Evolutionary conservation across 2,888 invertebrate species (phyloP).

Genomic region (Ditula angustiorana): DNA sequence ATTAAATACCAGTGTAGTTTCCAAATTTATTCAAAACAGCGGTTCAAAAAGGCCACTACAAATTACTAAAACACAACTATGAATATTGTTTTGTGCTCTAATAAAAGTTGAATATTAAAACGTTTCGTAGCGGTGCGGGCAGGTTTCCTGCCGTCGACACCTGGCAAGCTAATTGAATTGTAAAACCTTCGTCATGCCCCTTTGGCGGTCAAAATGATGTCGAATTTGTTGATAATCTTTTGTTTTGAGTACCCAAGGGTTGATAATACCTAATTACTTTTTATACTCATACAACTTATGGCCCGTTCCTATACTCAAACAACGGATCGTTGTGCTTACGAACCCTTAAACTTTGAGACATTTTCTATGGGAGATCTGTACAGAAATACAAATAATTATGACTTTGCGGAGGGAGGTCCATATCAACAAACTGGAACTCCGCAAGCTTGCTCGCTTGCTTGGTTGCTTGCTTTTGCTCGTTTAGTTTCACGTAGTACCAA

Average conservation of each 20-base stretch:
- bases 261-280: not conserved
- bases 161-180: conserved; percentile 83
- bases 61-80: not conserved
- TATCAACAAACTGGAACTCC: no score
- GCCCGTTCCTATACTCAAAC: no score
- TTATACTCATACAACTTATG: no score
- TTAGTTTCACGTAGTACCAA: no score
- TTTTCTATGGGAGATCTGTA: no score
- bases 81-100: conserved; percentile 22
- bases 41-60: not conserved
- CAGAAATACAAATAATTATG: no score
- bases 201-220: conserved; percentile 76
- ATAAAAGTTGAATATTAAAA: conserved; percentile 21
- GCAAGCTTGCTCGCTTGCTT: no score
- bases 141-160: conserved; percentile 73
- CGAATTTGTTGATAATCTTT: conserved; percentile 61
- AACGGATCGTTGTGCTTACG: no score
- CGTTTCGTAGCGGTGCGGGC: not conserved
- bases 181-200: conserved; percentile 64
- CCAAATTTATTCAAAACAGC: not conserved
- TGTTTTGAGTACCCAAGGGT: not conserved
- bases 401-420: no score
- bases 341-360: no score
- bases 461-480: no score
- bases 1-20: not conserved